A percentile compares a stretch with the other conserved stretches of the same genome.
Evolutionary conservation across 2,888 invertebrate species (phyloP).

Genomic region (Ennomos erosarius): DNA sequence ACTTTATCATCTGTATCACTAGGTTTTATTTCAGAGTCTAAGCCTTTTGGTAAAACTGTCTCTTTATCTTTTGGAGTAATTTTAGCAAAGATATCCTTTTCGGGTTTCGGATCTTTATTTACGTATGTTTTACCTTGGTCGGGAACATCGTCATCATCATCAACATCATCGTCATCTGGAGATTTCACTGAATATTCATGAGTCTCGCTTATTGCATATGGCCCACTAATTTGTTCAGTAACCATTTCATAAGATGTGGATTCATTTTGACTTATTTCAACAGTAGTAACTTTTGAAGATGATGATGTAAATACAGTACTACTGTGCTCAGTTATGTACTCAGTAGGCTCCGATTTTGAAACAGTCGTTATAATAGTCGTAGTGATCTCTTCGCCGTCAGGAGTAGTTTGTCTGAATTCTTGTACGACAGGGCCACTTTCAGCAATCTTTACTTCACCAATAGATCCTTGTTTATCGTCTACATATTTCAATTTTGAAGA

Average conservation of each 20-base stretch:
- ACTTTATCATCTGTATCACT: conserved; percentile 2
- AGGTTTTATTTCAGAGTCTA: neutral
- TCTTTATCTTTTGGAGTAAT: conserved; percentile 4
- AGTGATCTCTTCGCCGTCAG: conserved; percentile 57
- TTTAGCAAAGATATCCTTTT: neutral
- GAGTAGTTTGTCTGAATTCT: conserved; percentile 49
- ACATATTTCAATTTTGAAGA: conserved; percentile 12
- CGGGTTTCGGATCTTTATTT: neutral
- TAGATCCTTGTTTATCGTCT: conserved; percentile 8
- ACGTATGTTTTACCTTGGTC: too few relatives aligned
- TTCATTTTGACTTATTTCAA: conserved; percentile 66
- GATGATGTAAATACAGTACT: conserved; percentile 62
- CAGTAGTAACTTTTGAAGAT: conserved; percentile 66
- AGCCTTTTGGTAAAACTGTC: neutral
- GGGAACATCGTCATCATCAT: conserved; percentile 22
- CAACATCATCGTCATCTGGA: conserved; percentile 54
- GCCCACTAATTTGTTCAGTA: conserved; percentile 53
- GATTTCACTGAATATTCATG: conserved; percentile 52
- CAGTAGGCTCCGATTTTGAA: conserved; percentile 58
- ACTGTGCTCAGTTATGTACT: conserved; percentile 61
- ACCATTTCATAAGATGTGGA: conserved; percentile 61
- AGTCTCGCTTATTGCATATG: conserved; percentile 46
- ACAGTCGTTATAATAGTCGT: conserved; percentile 56
- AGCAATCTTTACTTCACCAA: conserved; percentile 12
- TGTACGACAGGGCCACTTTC: conserved; percentile 33